Evolutionary conservation across 2,888 invertebrate genomes (phyloP), one percentile per base, ranked within the genome.

Genomic region (Gryllus longicercus): DNA sequence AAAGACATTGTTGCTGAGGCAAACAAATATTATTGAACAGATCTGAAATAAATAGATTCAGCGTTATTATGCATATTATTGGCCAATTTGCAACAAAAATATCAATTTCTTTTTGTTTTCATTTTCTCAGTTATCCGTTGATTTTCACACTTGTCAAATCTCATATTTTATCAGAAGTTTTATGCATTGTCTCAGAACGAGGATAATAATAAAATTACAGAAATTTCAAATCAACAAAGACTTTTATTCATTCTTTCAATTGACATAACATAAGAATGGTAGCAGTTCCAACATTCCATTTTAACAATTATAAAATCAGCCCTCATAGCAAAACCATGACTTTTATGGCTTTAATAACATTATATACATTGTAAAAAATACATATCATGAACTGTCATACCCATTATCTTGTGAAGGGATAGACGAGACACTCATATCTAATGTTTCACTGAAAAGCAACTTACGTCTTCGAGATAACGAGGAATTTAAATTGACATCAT

Each of bases 401-500:
- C 63, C 63, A n/a, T 63, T 63, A 63, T 63, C 63, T 18, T 63
- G 16, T 63, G 23, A n/a, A 50, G 49, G 50, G 12, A 18, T 14
- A 50, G 21, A 78, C 0, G 38, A 50, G 12, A 78, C 16, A 3
- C 78, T 78, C 78, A 78, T 79, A 25, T 78, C 25, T 63, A n/a
- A 18, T 4, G 63, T 18, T 23, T 81, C 76, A 23, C 75, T 51
- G n/a, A 49, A 75, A 50, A 81, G 75, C 23, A 81, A 74, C 75
- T 81, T 81, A 23, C 81, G 49, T 23, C 81, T 79, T 21, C 78
- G 76, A 3, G 81, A 63, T n/a, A 63, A 75, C 11, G 79, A 77
- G 49, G 79, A 79, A 74, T 78, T 81, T 16, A 81, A 79, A 79
- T 78, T 81, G 23, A n/a, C 79, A 38, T 81, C 21, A n/a, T 81